A percentile compares a stretch with the other conserved stretches of the same genome.
phyloP scores from a whole-genome alignment of 2,797 vertebrate species.

The Pangasius krempfi region DNA sequence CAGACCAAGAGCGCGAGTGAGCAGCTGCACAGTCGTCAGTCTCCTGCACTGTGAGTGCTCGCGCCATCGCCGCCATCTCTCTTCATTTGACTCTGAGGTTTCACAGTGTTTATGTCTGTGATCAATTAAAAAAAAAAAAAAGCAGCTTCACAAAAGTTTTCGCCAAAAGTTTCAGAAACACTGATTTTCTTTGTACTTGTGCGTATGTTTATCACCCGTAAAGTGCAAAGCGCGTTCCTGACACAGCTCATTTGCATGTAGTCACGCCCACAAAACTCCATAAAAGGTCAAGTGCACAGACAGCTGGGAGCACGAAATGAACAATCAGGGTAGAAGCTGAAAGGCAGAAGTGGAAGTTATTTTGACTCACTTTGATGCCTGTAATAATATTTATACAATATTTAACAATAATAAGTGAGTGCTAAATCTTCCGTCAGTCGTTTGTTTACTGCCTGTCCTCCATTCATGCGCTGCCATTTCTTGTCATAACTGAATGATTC shows the following conservation, averaged over 20 bases:
- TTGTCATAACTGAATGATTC: background rate
- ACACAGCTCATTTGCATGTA: background rate
- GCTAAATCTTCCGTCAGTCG: background rate
- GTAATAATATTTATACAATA: background rate
- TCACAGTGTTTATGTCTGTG: no score
- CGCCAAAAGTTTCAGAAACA: background rate
- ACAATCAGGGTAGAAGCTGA: background rate
- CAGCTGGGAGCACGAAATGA: background rate
- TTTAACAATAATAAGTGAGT: background rate
- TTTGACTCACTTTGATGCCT: background rate
- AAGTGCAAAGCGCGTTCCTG: background rate
- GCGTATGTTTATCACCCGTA: background rate
- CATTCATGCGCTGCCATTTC: background rate
- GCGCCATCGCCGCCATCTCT: background rate
- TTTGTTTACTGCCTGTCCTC: no score
- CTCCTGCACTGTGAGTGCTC: slow-evolving; percentile 48
- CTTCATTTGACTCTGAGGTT: background rate
- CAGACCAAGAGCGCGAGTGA: slow-evolving; percentile 28
- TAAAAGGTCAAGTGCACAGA: background rate
- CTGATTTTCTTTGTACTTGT: background rate
- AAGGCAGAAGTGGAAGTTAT: background rate
- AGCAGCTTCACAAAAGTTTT: no score
- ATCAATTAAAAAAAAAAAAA: background rate
- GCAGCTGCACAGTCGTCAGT: slow-evolving; percentile 26
- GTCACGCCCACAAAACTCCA: background rate